Evolutionary conservation across 2,113 vertebrate genomes (phyloP).

Genomic region (Spilogale gracilis): DNA sequence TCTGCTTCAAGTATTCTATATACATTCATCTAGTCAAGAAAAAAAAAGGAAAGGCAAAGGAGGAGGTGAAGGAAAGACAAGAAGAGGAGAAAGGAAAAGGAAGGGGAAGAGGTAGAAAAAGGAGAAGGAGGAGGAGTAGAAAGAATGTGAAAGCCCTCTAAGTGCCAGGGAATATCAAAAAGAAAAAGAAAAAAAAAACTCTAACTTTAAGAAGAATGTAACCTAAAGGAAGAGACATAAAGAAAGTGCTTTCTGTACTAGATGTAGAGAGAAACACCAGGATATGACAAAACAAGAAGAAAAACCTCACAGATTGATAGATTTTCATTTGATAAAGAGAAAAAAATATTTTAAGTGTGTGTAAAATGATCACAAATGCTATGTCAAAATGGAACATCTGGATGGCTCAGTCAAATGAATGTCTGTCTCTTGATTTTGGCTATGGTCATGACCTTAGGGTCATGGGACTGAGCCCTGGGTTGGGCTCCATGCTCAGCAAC

Average conservation of each 20-base stretch:
- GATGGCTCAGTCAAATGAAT: not conserved
- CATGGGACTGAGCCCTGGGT: not conserved
- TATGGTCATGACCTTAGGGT: not conserved
- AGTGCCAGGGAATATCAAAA: not conserved
- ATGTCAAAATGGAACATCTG: not conserved
- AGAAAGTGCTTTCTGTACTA: not conserved
- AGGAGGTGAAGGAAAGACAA: not conserved
- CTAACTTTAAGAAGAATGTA: not conserved
- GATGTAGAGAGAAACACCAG: not conserved
- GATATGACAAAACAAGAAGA: not conserved
- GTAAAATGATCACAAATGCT: not conserved
- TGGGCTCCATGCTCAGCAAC: not conserved
- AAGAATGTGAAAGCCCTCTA: not conserved
- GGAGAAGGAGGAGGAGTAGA: not conserved
- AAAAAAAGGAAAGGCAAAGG: not conserved
- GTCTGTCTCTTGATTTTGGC: not conserved
- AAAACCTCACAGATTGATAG: not conserved
- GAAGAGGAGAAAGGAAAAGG: not conserved
- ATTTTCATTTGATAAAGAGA: not conserved
- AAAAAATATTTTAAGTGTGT: not conserved
- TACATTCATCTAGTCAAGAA: not conserved
- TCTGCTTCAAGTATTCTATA: not conserved
- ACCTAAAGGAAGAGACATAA: not conserved
- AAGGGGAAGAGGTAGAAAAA: fast-evolving
- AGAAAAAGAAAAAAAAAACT: not conserved